Evolutionary conservation across 2,888 invertebrate genomes (phyloP).

Genomic region (Lutraria lutraria): DNA sequence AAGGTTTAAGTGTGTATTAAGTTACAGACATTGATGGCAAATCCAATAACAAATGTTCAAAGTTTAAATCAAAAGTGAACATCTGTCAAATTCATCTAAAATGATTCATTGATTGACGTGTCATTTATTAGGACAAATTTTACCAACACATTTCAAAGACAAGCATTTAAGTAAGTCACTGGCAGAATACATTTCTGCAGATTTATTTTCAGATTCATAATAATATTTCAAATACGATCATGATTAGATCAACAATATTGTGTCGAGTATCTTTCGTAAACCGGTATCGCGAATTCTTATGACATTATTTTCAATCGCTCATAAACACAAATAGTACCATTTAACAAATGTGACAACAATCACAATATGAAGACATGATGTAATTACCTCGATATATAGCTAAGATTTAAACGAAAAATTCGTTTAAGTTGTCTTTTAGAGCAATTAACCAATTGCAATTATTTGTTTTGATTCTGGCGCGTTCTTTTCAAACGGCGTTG

Average conservation of each 20-base stretch:
- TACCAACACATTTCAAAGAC: neutral
- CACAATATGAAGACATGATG: neutral
- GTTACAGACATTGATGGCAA: neutral
- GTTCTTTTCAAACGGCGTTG: constrained; percentile 24
- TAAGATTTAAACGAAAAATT: neutral
- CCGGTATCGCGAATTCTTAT: constrained; percentile 18
- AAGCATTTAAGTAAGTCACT: too few relatives aligned
- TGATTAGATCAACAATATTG: too few relatives aligned
- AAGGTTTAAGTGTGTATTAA: neutral
- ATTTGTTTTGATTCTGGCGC: constrained; percentile 42
- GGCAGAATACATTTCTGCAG: too few relatives aligned
- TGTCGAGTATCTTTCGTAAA: neutral
- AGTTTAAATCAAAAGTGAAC: neutral
- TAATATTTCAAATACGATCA: too few relatives aligned
- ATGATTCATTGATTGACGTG: neutral
- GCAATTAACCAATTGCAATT: neutral
- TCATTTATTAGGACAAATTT: too few relatives aligned
- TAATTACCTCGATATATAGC: neutral
- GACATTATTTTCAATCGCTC: neutral
- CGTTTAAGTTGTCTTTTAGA: neutral
- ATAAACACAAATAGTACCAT: neutral
- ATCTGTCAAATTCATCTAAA: neutral
- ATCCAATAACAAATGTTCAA: neutral
- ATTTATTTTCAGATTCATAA: too few relatives aligned
- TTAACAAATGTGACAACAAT: neutral